Percentiles rank a stretch among this genome's conserved stretches.
These are phyloP conservation scores for Therioaphis trifolii DNA, from an alignment of 2,888 invertebrate genomes.

Conservation along the genomic window DNA sequence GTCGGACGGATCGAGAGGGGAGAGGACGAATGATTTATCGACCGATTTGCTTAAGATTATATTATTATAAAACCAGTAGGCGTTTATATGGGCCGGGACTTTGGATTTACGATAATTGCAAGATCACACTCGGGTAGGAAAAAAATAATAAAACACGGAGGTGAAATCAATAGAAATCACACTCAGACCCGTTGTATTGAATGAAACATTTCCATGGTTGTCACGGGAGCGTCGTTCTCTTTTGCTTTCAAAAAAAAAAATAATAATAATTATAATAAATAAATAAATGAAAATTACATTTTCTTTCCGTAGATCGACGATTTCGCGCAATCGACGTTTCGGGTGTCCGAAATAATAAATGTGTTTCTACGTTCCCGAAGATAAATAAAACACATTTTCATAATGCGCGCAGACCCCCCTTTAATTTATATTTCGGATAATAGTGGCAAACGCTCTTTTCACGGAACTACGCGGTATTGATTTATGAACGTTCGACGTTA, in stretches of 20 bases:
- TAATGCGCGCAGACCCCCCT: not conserved
- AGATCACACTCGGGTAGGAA: not conserved
- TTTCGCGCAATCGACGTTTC: not conserved
- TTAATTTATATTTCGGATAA: not conserved
- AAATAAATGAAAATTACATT: too few relatives aligned
- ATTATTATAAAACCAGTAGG: too few relatives aligned
- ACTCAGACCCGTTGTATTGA: not conserved
- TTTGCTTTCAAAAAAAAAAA: too few relatives aligned
- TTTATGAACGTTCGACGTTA: conserved; percentile 30
- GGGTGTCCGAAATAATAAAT: conserved; percentile 9
- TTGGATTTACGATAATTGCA: not conserved
- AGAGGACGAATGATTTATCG: not conserved
- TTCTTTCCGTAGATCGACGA: too few relatives aligned
- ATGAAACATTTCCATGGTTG: too few relatives aligned
- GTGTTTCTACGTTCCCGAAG: conserved; percentile 4
- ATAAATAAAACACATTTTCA: conserved; percentile 18
- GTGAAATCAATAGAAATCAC: conserved; percentile 15
- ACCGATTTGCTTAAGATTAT: not conserved
- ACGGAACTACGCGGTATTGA: conserved; percentile 19
- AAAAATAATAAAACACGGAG: not conserved
- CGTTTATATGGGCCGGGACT: too few relatives aligned
- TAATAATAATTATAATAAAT: too few relatives aligned
- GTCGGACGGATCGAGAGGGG: not conserved
- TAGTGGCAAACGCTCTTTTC: not conserved
- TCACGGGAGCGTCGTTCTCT: too few relatives aligned